A percentile compares a stretch with the other conserved stretches of the same genome.
These are phyloP conservation scores for Thalassarche chlororhynchos DNA, from an alignment of 2,113 vertebrate species.

Conservation along the genomic window DNA sequence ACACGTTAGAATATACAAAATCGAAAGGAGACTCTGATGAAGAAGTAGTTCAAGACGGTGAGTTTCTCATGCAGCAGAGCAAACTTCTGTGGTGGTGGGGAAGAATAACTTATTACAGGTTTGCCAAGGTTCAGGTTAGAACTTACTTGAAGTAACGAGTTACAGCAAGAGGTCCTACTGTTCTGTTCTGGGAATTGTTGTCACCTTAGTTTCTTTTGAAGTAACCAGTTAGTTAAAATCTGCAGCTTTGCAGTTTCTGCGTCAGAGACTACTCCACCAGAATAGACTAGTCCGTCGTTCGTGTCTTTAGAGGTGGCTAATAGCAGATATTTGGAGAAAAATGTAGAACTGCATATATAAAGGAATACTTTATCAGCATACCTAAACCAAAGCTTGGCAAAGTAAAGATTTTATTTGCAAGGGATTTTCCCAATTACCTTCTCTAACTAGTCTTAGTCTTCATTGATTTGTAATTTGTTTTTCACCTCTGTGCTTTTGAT, in stretches of 20 bases:
- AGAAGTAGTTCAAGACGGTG: constrained; percentile 95
- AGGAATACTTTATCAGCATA: neutral
- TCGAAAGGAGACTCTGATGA: constrained; percentile 91
- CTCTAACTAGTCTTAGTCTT: neutral
- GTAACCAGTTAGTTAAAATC: neutral
- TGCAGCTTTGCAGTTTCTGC: neutral
- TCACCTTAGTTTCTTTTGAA: neutral
- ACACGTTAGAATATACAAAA: constrained; percentile 93
- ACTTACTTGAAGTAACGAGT: neutral
- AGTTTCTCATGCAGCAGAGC: constrained; percentile 25
- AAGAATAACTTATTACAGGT: neutral
- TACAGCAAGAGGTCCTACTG: neutral
- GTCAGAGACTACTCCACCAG: neutral
- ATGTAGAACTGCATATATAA: neutral
- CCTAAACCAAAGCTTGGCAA: neutral
- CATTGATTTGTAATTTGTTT: neutral
- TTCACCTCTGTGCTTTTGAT: neutral
- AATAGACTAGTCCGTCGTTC: neutral
- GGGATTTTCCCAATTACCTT: neutral
- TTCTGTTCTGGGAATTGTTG: neutral
- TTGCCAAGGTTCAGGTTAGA: neutral
- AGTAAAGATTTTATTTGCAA: neutral
- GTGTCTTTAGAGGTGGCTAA: neutral
- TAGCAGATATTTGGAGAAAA: neutral
- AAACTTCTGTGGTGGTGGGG: neutral